A percentile compares a stretch with the other conserved stretches of the same genome.
Conservation (phyloP, 2,113 vertebrate species). For the Ranitomeya variabilis region DNA sequence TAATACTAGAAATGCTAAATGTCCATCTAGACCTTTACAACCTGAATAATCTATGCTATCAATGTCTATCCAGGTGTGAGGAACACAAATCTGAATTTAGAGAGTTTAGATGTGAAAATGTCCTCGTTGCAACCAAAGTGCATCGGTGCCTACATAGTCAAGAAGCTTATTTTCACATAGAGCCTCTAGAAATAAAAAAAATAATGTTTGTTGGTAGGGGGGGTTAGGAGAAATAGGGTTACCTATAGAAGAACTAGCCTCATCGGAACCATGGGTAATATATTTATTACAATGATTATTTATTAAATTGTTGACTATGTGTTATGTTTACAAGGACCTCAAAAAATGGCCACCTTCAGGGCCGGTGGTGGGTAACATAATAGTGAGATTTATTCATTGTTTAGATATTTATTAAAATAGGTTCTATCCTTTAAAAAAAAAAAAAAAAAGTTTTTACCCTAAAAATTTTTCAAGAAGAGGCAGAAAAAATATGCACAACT, state of each 20-base stretch:
- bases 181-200: not conserved
- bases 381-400: not conserved
- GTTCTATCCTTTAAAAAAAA: too few relatives aligned
- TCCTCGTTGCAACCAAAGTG: not conserved
- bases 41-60: not conserved
- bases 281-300: not conserved
- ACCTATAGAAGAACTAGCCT: not conserved
- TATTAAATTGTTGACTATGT: not conserved
- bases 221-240: not conserved
- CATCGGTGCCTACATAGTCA: not conserved
- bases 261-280: not conserved
- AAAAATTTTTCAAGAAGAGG: not conserved
- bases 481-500: not conserved
- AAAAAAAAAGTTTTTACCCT: too few relatives aligned
- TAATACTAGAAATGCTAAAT: not conserved
- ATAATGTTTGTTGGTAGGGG: not conserved
- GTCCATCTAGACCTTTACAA: not conserved
- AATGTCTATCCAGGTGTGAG: slow-evolving; percentile 5
- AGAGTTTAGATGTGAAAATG: not conserved
- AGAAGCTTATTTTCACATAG: not conserved
- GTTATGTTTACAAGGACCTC: not conserved
- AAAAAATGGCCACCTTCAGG: not conserved
- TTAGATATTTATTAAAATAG: not conserved
- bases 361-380: not conserved
- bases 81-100: not conserved